A percentile compares a stretch with the other conserved stretches of the same genome.
Conservation (phyloP, 2,888 invertebrate genomes). For the Heliconius aoede region DNA sequence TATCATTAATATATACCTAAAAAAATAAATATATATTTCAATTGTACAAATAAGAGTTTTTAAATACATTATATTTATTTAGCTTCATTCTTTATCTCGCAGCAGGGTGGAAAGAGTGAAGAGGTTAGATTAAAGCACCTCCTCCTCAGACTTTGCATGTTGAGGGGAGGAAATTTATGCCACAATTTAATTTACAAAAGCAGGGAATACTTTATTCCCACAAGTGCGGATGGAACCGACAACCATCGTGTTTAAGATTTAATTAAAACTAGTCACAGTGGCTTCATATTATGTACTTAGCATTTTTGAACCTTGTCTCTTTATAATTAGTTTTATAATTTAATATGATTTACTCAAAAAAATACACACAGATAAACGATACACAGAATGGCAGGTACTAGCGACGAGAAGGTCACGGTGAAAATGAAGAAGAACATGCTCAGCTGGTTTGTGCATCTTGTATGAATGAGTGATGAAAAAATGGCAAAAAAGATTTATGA, state of each 20-base stretch:
- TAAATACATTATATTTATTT: neutral
- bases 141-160: neutral
- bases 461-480: too few relatives aligned
- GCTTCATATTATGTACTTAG: neutral
- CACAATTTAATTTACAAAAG: too few relatives aligned
- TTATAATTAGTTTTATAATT: neutral
- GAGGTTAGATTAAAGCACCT: neutral
- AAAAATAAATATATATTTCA: neutral
- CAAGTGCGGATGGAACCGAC: neutral
- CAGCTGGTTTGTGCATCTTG: too few relatives aligned
- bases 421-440: too few relatives aligned
- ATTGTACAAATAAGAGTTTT: too few relatives aligned
- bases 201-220: neutral
- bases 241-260: neutral
- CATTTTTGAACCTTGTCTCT: neutral
- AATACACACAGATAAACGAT: too few relatives aligned
- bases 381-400: too few relatives aligned
- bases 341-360: neutral
- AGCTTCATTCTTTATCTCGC: neutral
- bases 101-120: neutral
- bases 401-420: too few relatives aligned
- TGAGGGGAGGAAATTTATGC: neutral
- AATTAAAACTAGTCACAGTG: neutral
- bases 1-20: conserved; percentile 81
- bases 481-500: too few relatives aligned